These are phyloP conservation scores for Esperia sulphurella DNA, from an alignment of 2,888 invertebrate species.

Conservation along the genomic window DNA sequence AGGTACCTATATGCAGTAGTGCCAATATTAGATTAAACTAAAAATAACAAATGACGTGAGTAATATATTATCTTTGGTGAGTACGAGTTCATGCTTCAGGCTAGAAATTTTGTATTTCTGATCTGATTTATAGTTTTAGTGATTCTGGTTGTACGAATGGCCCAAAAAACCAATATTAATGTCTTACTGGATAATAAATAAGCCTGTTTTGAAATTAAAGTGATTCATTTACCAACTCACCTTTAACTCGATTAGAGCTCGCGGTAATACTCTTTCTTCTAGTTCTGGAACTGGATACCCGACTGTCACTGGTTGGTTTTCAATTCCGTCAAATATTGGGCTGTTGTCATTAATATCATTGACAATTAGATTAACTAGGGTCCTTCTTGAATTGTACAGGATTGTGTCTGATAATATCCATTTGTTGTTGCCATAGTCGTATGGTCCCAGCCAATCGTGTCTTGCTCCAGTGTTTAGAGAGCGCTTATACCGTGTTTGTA, in stretches of 20 bases:
- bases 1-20: too few relatives aligned
- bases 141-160: neutral
- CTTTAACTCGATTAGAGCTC: constrained; percentile 63
- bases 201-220: neutral
- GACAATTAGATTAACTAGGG: constrained; percentile 68
- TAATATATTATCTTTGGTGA: too few relatives aligned
- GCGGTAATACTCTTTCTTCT: constrained; percentile 54
- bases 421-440: constrained; percentile 54
- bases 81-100: neutral
- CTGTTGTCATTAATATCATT: constrained; percentile 76
- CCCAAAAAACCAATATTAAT: neutral
- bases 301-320: constrained; percentile 52
- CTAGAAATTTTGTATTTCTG: too few relatives aligned
- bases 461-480: constrained; percentile 26
- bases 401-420: constrained; percentile 67
- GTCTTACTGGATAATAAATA: neutral
- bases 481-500: constrained; percentile 37
- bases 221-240: constrained; percentile 33
- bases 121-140: too few relatives aligned
- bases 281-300: constrained; percentile 68
- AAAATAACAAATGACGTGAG: too few relatives aligned
- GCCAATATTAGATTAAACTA: too few relatives aligned
- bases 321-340: constrained; percentile 62
- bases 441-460: constrained; percentile 39
- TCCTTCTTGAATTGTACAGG: constrained; percentile 48